Evolutionary conservation across 37 sponge, comb jelly and placozoan genomes (phyloP).

Genomic region (Ephydatia muelleri): DNA sequence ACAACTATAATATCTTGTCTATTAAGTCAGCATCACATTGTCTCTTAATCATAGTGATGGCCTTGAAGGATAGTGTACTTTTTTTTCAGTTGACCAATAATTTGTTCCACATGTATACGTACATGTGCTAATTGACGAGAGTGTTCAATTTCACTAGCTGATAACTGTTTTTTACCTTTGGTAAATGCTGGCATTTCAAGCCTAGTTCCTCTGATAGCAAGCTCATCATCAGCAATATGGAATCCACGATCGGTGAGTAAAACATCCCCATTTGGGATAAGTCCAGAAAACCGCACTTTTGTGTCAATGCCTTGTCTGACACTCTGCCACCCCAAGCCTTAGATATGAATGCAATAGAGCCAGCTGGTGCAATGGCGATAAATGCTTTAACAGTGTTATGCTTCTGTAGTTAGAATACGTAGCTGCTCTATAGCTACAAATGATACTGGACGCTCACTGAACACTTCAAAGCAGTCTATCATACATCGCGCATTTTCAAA

Average conservation of each 20-base stretch:
- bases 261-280: conserved; percentile 30
- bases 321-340: conserved; percentile 46
- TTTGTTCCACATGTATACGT: conserved; percentile 50
- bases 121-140: conserved; percentile 28
- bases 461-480: conserved; percentile 38
- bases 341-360: conserved; percentile 23
- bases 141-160: conserved; percentile 31
- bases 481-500: conserved; percentile 22
- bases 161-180: conserved; percentile 33
- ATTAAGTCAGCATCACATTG: conserved; percentile 14
- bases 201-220: conserved; percentile 29
- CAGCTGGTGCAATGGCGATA: conserved; percentile 43
- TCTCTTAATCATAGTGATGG: conserved; percentile 1
- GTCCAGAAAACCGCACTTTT: conserved; percentile 37
- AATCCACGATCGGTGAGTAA: conserved; percentile 49
- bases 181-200: conserved; percentile 54
- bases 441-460: conserved; percentile 9
- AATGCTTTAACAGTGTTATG: conserved; percentile 60
- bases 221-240: conserved; percentile 36
- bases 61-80: conserved; percentile 35
- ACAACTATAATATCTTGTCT: too few species aligned
- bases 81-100: conserved; percentile 44
- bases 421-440: conserved; percentile 10
- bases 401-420: conserved; percentile 63
- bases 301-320: conserved; percentile 35